These are phyloP conservation scores for Pristionchus mayeri DNA, from an alignment of 2,888 invertebrate species.

Conservation along the genomic window DNA sequence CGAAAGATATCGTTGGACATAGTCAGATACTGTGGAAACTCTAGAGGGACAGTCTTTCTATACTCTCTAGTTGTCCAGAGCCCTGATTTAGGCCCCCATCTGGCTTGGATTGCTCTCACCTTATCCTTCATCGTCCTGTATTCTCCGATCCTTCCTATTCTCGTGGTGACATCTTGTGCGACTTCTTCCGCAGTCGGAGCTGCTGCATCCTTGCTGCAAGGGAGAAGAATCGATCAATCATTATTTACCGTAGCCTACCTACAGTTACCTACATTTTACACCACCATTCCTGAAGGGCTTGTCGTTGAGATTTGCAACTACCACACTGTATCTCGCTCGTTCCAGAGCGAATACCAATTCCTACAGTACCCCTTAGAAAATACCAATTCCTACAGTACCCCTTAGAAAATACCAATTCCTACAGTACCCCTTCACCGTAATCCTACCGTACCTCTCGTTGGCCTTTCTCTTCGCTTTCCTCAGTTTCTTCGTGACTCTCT, in stretches of 20 bases:
- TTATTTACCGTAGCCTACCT: not conserved
- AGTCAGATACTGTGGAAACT: no score
- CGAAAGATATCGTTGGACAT: no score
- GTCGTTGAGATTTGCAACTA: no score
- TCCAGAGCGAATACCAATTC: not conserved
- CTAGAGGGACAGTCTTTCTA: no score
- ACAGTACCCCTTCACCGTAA: no score
- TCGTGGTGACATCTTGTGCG: slow-evolving; percentile 69
- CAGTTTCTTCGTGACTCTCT: slow-evolving; percentile 87
- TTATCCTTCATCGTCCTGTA: slow-evolving; percentile 46
- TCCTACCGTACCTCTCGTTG: slow-evolving; percentile 45
- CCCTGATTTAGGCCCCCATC: no score
- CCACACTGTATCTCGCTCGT: not conserved
- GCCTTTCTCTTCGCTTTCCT: slow-evolving; percentile 76
- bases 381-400: not conserved
- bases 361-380: not conserved
- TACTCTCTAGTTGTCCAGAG: no score
- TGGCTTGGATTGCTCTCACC: slow-evolving; percentile 14
- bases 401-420: no score
- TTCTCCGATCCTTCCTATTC: slow-evolving; percentile 80
- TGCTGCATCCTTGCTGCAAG: slow-evolving; percentile 50
- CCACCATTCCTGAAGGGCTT: no score
- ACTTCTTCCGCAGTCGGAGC: slow-evolving; percentile 56
- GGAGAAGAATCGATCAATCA: not conserved
- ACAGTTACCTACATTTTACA: no score